phyloP scores from a whole-genome alignment of 2,113 vertebrate species.

The Parus major region DNA sequence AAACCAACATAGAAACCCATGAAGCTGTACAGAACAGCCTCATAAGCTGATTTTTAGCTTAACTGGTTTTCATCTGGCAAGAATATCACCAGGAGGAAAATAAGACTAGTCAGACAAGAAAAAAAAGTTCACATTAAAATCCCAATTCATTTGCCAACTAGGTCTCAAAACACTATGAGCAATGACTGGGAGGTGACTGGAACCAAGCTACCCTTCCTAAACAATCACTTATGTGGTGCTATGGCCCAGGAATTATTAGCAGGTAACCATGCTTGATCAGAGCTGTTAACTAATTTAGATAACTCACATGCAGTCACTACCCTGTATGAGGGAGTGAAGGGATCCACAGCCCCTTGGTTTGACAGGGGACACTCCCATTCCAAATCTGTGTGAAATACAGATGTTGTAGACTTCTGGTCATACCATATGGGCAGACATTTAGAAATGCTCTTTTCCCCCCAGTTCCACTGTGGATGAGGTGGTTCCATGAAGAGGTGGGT shows the following conservation, averaged over 20 bases:
- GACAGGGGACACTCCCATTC: background rate
- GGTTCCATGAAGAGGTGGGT: background rate
- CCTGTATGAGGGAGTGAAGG: background rate
- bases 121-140: background rate
- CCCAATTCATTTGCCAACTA: background rate
- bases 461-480: accelerated
- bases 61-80: background rate
- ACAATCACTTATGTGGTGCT: background rate
- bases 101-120: background rate
- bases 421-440: background rate
- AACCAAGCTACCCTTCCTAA: background rate
- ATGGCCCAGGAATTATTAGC: background rate
- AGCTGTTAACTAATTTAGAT: background rate
- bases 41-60: background rate
- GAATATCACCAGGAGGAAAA: background rate
- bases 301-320: background rate
- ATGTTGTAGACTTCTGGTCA: background rate
- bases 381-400: background rate
- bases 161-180: background rate
- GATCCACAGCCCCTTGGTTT: background rate
- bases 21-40: background rate
- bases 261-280: background rate
- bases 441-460: background rate
- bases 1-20: background rate
- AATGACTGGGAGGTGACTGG: background rate